Conservation (phyloP, 2,888 invertebrate species). For the Callinectes sapidus region DNA sequence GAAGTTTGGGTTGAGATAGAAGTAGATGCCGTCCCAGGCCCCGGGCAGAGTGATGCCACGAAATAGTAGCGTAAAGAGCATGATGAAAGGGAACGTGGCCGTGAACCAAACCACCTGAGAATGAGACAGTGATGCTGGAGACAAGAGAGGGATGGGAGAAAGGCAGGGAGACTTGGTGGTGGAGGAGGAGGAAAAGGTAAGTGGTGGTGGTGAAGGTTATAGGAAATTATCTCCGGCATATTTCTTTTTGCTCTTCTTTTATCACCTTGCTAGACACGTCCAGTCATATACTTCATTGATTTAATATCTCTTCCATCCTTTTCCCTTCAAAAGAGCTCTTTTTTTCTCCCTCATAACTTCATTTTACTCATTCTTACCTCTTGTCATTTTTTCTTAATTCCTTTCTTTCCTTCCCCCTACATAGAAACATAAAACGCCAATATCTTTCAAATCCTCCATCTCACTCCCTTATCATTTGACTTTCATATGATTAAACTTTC, state of each 20-base stretch:
- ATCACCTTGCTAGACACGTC: background rate
- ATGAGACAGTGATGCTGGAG: background rate
- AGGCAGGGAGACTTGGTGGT: background rate
- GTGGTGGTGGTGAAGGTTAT: background rate
- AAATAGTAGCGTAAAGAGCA: slow-evolving; percentile 84
- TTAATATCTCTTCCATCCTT: too few species aligned
- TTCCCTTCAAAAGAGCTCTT: background rate
- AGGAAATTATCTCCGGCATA: too few species aligned
- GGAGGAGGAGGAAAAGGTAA: background rate
- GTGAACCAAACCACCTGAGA: slow-evolving; percentile 88
- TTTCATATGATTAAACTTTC: background rate
- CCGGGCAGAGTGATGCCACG: slow-evolving; percentile 89
- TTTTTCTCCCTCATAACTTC: background rate
- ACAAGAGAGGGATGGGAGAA: background rate
- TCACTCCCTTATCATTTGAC: background rate
- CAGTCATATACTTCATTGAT: too few species aligned
- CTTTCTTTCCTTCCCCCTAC: background rate
- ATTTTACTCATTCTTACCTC: background rate
- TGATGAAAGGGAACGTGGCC: slow-evolving; percentile 87
- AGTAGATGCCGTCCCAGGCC: slow-evolving; percentile 85
- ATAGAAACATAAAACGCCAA: too few species aligned
- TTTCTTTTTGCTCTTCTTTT: background rate
- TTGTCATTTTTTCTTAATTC: background rate
- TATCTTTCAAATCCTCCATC: background rate
- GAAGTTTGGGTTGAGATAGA: slow-evolving; percentile 78